phyloP scores from a whole-genome alignment of 2,113 vertebrate genomes.

The Eretmochelys imbricata region DNA sequence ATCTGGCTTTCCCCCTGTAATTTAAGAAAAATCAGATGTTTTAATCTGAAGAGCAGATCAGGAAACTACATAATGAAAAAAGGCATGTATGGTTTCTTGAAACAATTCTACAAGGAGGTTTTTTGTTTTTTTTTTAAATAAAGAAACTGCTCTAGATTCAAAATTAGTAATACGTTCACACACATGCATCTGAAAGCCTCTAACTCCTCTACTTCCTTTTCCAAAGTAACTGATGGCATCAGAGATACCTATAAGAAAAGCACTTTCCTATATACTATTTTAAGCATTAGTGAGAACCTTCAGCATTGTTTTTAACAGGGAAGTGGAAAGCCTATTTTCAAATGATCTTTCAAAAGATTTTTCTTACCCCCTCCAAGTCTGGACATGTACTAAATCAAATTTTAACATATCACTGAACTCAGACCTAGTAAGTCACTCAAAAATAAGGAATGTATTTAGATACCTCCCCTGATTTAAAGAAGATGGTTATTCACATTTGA shows the following conservation, averaged over 20 bases:
- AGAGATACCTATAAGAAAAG: neutral
- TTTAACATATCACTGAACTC: neutral
- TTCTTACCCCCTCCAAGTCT: neutral
- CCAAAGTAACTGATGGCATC: neutral
- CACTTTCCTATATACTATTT: neutral
- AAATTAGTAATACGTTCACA: neutral
- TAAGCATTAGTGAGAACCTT: neutral
- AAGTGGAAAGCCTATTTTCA: neutral
- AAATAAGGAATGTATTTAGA: neutral
- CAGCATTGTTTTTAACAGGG: rapidly evolving
- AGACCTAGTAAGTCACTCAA: neutral
- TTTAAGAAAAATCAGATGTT: neutral
- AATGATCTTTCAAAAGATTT: neutral
- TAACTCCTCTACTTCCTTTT: neutral
- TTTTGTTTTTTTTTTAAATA: too few species aligned
- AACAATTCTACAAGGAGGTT: neutral
- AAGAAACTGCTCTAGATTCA: neutral
- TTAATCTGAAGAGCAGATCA: neutral
- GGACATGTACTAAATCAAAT: neutral
- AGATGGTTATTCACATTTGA: neutral
- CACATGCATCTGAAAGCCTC: neutral
- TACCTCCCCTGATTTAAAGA: neutral
- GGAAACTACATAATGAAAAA: neutral
- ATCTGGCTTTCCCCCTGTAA: slow-evolving; percentile 95
- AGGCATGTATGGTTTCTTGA: neutral